Evolutionary conservation across 37 sponge, comb jelly and placozoan genomes (phyloP), one percentile per base, ranked within the genome.

Genomic region (Cliona cf. orientalis): DNA sequence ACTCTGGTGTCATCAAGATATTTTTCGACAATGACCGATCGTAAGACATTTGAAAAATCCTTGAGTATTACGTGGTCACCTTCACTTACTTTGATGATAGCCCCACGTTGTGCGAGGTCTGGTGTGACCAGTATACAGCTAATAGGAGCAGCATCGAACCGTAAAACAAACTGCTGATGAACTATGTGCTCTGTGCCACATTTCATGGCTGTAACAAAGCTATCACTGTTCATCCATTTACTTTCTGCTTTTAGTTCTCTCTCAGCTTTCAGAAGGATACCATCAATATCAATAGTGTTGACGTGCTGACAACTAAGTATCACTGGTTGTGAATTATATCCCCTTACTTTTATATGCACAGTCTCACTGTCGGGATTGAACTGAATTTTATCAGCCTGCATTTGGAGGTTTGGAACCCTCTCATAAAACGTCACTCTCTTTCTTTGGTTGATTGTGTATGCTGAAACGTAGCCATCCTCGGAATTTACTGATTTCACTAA

Each of bases 61-160:
- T 28, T 55, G 17, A 81, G 34, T 40, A 71, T 1, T 14, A 81
- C 56, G 38, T 81, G 81, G 61, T 81, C 81, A 35, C 81, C 81
- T 9, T 69, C 71, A 37, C 71, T 72, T 28, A 81, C 36, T n/a
- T n/a, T n/a, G n/a, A n/a, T n/a, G n/a, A n/a, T n/a, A n/a, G n/a
- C n/a, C n/a, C n/a, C n/a, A n/a, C n/a, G n/a, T n/a, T n/a, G n/a
- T 7, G 72, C 71, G 2, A 59, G 58, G 58, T 70, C 61, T 19
- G 81, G 62, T 31, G 60, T 58, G 14, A 81, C 44, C 11, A 1
- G 23, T 37, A 72, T 81, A 43, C 61, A 71, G n/a, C 72, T 26
- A 31, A 69, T 2, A 1, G 65, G 65, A 0, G 49, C 68, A 39
- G 40, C 23, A 0, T 79, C 68, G 1, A 36, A 23, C 26, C 28